These are phyloP conservation scores for Hemicentrotus pulcherrimus DNA, from an alignment of 35 echinoderm and acorn worm species.

Conservation along the genomic window DNA sequence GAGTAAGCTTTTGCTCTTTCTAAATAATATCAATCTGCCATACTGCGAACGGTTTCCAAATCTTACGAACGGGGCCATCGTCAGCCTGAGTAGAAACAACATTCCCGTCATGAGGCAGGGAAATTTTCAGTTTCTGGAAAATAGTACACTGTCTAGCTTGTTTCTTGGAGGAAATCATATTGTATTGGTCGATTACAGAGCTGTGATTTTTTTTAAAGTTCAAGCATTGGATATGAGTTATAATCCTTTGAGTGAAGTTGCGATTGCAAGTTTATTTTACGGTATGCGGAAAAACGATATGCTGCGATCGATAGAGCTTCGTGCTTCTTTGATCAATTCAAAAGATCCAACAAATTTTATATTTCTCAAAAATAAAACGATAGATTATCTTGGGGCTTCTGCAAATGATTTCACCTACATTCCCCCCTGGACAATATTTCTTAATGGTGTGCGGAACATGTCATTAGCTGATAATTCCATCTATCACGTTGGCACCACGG, in stretches of 20 bases:
- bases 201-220: background rate
- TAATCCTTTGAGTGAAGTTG: background rate
- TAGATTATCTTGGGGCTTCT: background rate
- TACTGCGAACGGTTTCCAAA: slow-evolving; percentile 35
- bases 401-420: background rate
- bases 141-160: background rate
- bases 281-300: background rate
- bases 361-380: slow-evolving; percentile 19
- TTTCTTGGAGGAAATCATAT: slow-evolving; percentile 13
- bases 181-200: background rate
- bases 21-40: background rate
- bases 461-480: slow-evolving; percentile 6
- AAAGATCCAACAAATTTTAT: background rate
- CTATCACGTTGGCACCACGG: background rate
- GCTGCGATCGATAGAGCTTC: background rate
- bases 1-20: background rate
- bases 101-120: background rate
- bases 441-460: background rate
- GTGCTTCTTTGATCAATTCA: background rate
- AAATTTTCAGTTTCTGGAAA: slow-evolving; percentile 20
- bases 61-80: background rate
- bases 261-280: background rate
- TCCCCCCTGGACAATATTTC: background rate
- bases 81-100: slow-evolving; percentile 37
- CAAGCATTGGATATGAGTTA: background rate